Evolutionary conservation across 2,888 invertebrate genomes (phyloP).

Genomic region (Acheta domesticus): DNA sequence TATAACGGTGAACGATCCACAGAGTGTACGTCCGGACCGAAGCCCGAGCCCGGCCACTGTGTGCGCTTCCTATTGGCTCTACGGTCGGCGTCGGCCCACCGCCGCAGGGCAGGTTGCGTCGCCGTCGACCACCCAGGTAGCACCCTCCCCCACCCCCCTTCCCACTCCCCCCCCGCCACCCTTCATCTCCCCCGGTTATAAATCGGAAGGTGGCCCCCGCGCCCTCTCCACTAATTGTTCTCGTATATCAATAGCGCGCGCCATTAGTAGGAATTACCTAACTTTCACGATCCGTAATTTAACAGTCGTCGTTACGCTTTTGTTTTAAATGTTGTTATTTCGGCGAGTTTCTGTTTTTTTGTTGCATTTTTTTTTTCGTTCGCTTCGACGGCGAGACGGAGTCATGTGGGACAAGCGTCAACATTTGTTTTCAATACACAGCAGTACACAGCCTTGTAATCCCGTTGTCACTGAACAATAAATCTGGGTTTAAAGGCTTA

Average conservation of each 20-base stretch:
- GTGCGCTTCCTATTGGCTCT: too few relatives aligned
- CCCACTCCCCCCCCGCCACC: not conserved
- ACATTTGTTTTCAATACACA: slow-evolving; percentile 11
- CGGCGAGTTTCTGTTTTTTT: not conserved
- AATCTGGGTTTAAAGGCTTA: not conserved
- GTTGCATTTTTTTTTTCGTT: not conserved
- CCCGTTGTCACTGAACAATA: not conserved
- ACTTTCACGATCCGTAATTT: slow-evolving; percentile 18
- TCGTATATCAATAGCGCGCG: not conserved
- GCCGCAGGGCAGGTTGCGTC: too few relatives aligned
- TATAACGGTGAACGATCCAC: too few relatives aligned
- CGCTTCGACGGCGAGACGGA: not conserved
- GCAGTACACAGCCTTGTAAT: not conserved
- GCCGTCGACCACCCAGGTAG: not conserved
- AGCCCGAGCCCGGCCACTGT: too few relatives aligned
- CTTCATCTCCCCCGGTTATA: not conserved
- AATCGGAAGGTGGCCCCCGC: not conserved
- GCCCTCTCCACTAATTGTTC: slow-evolving; percentile 18
- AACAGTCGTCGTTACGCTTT: not conserved
- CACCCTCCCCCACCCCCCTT: not conserved
- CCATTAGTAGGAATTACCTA: slow-evolving; percentile 9
- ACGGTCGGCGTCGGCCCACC: too few relatives aligned
- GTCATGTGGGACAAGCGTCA: not conserved
- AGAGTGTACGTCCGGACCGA: too few relatives aligned
- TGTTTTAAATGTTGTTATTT: slow-evolving; percentile 7